These are phyloP conservation scores for Zaprionus inermis DNA, from an alignment of 1,140 invertebrate genomes.

Conservation along the genomic window DNA sequence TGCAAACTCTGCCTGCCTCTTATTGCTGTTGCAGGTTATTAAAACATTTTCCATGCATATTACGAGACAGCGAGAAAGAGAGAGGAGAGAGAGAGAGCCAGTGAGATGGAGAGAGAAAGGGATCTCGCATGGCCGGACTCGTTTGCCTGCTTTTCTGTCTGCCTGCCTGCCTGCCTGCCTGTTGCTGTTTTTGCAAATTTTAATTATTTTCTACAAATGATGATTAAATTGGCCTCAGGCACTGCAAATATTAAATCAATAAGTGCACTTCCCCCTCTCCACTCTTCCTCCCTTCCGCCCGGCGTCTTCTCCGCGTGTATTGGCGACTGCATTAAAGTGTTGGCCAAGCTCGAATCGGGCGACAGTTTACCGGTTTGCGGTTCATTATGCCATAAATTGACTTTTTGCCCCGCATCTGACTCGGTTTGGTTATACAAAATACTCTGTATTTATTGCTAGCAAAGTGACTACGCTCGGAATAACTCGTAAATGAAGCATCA, in stretches of 20 bases:
- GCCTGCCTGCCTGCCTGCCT: neutral
- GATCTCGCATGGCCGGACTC: neutral
- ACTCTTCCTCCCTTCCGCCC: neutral
- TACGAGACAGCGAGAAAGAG: constrained; percentile 8
- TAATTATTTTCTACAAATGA: constrained; percentile 81
- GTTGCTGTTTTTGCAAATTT: constrained; percentile 69
- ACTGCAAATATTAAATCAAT: constrained; percentile 77
- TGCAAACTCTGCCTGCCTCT: constrained; percentile 3
- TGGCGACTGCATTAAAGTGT: constrained; percentile 64
- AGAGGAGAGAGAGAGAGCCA: neutral
- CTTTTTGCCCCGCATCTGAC: constrained; percentile 57
- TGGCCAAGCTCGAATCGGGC: constrained; percentile 58
- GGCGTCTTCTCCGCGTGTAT: constrained; percentile 10
- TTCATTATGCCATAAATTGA: constrained; percentile 79
- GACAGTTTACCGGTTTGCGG: constrained; percentile 80
- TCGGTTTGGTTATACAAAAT: constrained; percentile 58
- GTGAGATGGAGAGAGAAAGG: neutral
- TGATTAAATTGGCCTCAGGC: constrained; percentile 78
- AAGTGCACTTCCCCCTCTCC: constrained; percentile 43
- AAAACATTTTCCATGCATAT: constrained; percentile 57
- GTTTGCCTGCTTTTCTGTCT: neutral
- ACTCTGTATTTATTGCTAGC: constrained; percentile 31
- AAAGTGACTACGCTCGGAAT: neutral
- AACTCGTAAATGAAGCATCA: constrained; percentile 5
- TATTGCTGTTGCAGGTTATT: constrained; percentile 60